Base-by-base conservation (phyloP, 2,113 vertebrate species). In the Microcebus jonahi region DNA sequence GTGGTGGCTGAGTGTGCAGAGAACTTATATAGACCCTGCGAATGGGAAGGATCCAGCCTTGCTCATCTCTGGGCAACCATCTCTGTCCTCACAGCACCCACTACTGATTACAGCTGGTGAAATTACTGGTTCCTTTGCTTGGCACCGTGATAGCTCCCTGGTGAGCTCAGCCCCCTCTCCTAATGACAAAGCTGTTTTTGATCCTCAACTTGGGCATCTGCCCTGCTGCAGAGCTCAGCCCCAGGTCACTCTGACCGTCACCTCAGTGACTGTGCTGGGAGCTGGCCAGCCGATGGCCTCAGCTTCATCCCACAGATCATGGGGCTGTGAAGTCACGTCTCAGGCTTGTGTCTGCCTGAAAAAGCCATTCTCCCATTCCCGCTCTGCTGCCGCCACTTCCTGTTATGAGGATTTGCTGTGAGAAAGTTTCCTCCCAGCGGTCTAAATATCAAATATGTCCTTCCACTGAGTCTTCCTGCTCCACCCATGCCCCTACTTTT, bases 321-420 rank as follows among this genome's bases (percentile, higher is more conserved):
- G n/a, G 53, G 17, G 29, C 48, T 77, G 82, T 91, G 39, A 93
- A 45, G 71, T 84, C 39, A 71, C 23, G 55, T 88, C 93, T 67
- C 73, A 61, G 71, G 18, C 18, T 67, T 48, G 13, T 34, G 48
- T 84, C 65, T 75, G 50, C 61, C 36, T 75, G 34, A 96, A 63
- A 27, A 81, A 87, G 50, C 25, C 27, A 42, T 68, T 12, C 27
- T 21, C 8, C 13, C 73, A 18, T 5, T 5, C 31, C 18, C 63
- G 50, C n/a, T 94, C 55, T 70, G 8, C 8, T 48, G 27, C 27
- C 76, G 53, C 36, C 25, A 67, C 65, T 73, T 81, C 42, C 27
- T 79, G 4, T 31, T 65, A 5, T 63, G 34, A 68, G 18, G 11
- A 79, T 70, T 55, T 77, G 63, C 83, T 61, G 0, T 79, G 12